Percentiles rank a stretch among this genome's conserved stretches.
Conservation (phyloP, 2,888 invertebrate species). For the Incurvaria masculella region DNA sequence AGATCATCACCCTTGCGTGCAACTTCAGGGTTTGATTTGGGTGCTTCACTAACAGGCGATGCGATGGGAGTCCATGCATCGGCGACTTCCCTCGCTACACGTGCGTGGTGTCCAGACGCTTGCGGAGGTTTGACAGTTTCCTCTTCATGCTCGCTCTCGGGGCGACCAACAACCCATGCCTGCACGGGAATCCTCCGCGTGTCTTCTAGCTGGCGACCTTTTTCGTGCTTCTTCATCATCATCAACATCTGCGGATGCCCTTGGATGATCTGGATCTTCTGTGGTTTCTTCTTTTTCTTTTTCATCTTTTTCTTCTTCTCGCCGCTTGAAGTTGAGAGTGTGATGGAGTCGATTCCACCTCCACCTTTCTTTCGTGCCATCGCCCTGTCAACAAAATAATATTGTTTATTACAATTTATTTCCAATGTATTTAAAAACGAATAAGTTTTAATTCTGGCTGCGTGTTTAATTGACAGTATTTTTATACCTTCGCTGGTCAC, state of each 20-base stretch:
- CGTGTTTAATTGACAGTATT: too few relatives aligned
- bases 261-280: slow-evolving; percentile 40
- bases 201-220: slow-evolving; percentile 31
- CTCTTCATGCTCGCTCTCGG: slow-evolving; percentile 12
- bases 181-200: slow-evolving; percentile 20
- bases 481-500: too few relatives aligned
- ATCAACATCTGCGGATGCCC: slow-evolving; percentile 20
- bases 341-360: slow-evolving; percentile 40
- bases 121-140: neutral
- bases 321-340: slow-evolving; percentile 31
- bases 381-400: slow-evolving; percentile 10
- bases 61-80: neutral
- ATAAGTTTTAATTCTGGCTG: too few relatives aligned
- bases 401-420: too few relatives aligned
- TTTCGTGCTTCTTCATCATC: slow-evolving; percentile 27
- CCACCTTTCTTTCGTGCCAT: slow-evolving; percentile 20
- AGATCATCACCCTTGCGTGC: too few relatives aligned
- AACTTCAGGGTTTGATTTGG: too few relatives aligned
- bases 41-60: too few relatives aligned
- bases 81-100: neutral
- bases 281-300: slow-evolving; percentile 39
- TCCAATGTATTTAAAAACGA: too few relatives aligned
- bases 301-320: slow-evolving; percentile 39
- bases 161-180: slow-evolving; percentile 35
- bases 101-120: neutral